Conservation (phyloP, 2,888 invertebrate genomes). For the Spialia ferax region DNA sequence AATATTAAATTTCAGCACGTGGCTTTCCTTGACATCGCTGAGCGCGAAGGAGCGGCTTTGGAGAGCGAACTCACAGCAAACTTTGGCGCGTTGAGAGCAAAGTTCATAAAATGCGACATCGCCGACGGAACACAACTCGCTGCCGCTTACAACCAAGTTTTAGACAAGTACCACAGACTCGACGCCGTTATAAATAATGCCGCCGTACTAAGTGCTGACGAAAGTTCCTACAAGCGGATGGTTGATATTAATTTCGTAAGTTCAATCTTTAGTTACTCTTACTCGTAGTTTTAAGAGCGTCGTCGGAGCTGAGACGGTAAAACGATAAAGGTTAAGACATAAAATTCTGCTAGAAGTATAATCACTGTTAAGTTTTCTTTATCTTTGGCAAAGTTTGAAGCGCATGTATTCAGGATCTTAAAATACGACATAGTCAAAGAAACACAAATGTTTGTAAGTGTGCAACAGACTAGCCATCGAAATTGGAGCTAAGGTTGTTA, state of each 20-base stretch:
- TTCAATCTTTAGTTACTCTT: slow-evolving; percentile 41
- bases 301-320: neutral
- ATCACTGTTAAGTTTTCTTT: neutral
- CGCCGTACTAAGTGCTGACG: slow-evolving; percentile 62
- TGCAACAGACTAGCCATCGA: no score
- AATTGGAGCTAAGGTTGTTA: no score
- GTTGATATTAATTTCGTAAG: slow-evolving; percentile 77
- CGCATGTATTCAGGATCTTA: neutral
- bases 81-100: slow-evolving; percentile 75
- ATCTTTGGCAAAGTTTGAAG: neutral
- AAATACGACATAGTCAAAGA: no score
- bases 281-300: neutral
- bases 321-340: neutral
- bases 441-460: no score
- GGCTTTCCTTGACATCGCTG: slow-evolving; percentile 71
- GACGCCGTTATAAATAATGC: slow-evolving; percentile 76
- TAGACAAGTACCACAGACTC: slow-evolving; percentile 72
- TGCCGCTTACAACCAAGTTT: slow-evolving; percentile 66
- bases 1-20: slow-evolving; percentile 65
- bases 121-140: slow-evolving; percentile 65
- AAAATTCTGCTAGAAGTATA: neutral
- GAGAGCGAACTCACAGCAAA: slow-evolving; percentile 67
- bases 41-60: slow-evolving; percentile 65
- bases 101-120: slow-evolving; percentile 79
- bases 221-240: slow-evolving; percentile 60